Base-by-base conservation (phyloP, 92 coral and sea anemone species). In the Siderastrea siderea region DNA sequence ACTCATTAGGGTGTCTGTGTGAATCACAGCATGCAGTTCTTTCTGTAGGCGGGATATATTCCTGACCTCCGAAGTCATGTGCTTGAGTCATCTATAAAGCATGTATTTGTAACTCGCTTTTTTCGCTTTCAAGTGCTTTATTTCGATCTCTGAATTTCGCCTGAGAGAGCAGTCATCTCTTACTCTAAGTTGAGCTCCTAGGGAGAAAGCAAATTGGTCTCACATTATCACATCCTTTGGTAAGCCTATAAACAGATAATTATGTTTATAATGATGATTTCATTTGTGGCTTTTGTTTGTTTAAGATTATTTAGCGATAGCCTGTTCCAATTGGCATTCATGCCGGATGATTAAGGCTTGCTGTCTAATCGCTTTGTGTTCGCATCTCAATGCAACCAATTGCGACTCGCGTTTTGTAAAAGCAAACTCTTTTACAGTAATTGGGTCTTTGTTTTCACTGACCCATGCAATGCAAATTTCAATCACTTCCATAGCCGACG, bases 381-480 rank as follows among this genome's bases (percentile, higher is more conserved):
- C 62, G 60, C 48, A 59, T 3, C 72, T 60, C 44, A 44, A 44
- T 68, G 13, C 52, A 72, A 15, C 87, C 87, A 84, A 84, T 84
- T 84, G 74, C 57, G 26, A 38, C 58, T 12, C 71, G 5, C 74
- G 71, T 7, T 83, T 81, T 71, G 58, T 72, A 58, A 57, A 83
- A 55, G 13, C 50, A 47, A 58, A 73, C n/a, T 9, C 80, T 17
- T 44, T 61, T 26, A 7, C 16, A 62, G 16, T 84, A 61, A 72
- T 74, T 73, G 72, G 73, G 53, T 43, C 16, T 84, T 84, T 74
- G 71, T 74, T 72, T 38, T 8, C 80, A 17, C 57, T 62, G 87
- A 74, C 87, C 74, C 87, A 53, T 63, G 62, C 47, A 45, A 84
- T 84, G 87, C 87, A 84, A 84, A 84, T 84, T 84, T 84, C 49